Conservation (phyloP, 2,113 vertebrate species). For the Microtus oregoni region DNA sequence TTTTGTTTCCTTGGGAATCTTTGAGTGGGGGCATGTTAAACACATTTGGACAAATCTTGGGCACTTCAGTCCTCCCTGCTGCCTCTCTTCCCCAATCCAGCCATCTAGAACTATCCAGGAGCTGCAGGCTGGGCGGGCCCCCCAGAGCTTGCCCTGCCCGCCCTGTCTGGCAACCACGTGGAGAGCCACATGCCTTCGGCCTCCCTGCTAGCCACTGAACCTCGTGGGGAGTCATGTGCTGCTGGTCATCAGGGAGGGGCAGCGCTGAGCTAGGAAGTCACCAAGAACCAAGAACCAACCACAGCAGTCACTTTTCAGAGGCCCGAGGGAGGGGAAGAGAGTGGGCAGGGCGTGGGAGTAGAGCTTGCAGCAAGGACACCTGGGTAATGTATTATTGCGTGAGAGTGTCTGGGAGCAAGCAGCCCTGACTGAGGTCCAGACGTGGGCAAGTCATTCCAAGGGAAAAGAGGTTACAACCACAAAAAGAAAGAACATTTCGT, state of each 20-base stretch:
- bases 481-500: conserved; percentile 77
- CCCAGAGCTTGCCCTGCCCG: neutral
- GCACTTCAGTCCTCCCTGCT: neutral
- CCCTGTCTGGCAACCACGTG: neutral
- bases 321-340: neutral
- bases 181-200: neutral
- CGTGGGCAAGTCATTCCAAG: conserved; percentile 67
- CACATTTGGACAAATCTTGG: conserved; percentile 38
- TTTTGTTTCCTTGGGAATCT: conserved; percentile 54
- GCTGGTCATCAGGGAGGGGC: neutral
- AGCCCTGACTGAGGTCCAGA: conserved; percentile 61
- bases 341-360: neutral
- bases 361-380: neutral
- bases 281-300: neutral
- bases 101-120: neutral
- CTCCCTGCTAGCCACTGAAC: neutral
- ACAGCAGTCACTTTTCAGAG: neutral
- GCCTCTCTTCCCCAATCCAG: neutral
- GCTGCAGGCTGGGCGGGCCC: neutral
- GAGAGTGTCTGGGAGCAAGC: conserved; percentile 46
- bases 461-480: conserved; percentile 76
- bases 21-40: neutral
- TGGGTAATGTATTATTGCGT: conserved; percentile 64
- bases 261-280: neutral
- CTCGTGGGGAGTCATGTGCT: conserved; percentile 60